A percentile compares a stretch with the other conserved stretches of the same genome.
Evolutionary conservation across 2,888 invertebrate genomes (phyloP).

Genomic region (Smittia sp.): DNA sequence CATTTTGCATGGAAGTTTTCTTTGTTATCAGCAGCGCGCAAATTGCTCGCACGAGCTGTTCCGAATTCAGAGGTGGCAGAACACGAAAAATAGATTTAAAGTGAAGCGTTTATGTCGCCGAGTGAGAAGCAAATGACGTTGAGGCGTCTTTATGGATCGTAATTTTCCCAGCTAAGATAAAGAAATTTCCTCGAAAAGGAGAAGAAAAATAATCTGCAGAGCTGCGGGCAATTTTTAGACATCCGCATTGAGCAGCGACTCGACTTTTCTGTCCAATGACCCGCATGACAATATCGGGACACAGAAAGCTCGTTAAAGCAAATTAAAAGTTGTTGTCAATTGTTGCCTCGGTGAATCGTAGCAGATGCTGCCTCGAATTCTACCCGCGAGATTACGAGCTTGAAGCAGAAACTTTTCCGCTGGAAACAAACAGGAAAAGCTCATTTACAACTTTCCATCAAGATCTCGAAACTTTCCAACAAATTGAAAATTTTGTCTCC

Average conservation of each 20-base stretch:
- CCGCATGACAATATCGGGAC: conserved; percentile 5
- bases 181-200: not conserved
- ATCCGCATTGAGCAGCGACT: not conserved
- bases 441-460: no score
- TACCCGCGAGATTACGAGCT: not conserved
- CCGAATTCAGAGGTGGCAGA: not conserved
- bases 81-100: conserved; percentile 4
- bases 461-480: no score
- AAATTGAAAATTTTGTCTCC: no score
- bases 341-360: no score
- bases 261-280: not conserved
- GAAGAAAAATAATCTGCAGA: not conserved
- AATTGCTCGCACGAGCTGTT: not conserved
- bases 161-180: not conserved
- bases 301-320: conserved; percentile 1
- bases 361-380: not conserved
- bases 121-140: not conserved
- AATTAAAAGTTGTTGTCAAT: no score
- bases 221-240: no score
- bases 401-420: no score
- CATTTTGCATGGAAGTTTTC: not conserved
- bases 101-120: not conserved
- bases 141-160: not conserved
- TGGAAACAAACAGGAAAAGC: no score
- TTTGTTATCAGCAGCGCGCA: not conserved